Evolutionary conservation across 2,888 invertebrate species (phyloP).

Genomic region (Troides helena): DNA sequence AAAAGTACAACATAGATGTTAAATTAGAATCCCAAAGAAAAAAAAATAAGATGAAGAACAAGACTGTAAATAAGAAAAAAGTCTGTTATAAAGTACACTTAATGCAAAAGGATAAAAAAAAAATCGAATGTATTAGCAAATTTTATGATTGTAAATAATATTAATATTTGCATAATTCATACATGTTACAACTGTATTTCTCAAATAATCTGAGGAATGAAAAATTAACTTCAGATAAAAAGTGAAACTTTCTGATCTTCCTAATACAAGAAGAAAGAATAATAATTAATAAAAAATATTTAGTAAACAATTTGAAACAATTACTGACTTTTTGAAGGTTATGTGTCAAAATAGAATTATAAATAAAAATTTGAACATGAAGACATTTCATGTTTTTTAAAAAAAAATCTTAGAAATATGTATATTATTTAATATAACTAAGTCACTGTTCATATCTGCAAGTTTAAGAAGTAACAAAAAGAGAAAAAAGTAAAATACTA

Average conservation of each 20-base stretch:
- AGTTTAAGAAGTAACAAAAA: slow-evolving; percentile 26
- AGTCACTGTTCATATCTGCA: slow-evolving; percentile 24
- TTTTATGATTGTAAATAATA: no score
- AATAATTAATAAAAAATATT: neutral
- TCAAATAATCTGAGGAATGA: neutral
- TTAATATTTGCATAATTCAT: no score
- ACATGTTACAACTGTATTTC: neutral
- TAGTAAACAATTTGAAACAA: slow-evolving; percentile 12
- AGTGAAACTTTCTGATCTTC: neutral
- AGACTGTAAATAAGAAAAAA: no score
- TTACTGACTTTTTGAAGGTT: slow-evolving; percentile 46
- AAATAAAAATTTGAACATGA: slow-evolving; percentile 1
- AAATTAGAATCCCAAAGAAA: no score
- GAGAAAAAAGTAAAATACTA: slow-evolving; percentile 31
- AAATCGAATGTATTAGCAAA: no score
- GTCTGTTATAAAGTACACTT: no score
- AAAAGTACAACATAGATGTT: no score
- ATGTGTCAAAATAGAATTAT: slow-evolving; percentile 50
- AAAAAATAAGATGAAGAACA: no score
- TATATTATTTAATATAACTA: slow-evolving; percentile 7
- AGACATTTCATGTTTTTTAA: slow-evolving; percentile 25
- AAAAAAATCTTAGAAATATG: no score
- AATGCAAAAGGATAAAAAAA: no score
- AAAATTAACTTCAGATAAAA: neutral
- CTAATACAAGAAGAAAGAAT: neutral